These are phyloP conservation scores for Pterobdella sp. DNA, from an alignment of 2,888 invertebrate genomes.

Conservation along the genomic window DNA sequence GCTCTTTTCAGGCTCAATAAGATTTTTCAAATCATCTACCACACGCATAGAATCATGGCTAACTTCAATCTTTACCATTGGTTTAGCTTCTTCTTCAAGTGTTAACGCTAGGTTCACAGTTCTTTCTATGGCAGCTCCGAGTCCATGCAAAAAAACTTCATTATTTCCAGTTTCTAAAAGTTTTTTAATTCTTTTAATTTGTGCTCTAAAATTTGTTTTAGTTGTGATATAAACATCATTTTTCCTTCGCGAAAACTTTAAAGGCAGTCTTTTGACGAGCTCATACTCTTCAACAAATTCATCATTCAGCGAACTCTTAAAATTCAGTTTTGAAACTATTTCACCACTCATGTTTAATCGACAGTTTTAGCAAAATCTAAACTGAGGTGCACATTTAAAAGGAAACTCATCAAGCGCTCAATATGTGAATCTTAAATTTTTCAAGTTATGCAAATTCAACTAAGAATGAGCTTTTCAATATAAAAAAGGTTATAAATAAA, in stretches of 20 bases:
- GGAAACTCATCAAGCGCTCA: no score
- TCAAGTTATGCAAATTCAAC: no score
- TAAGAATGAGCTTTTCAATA: no score
- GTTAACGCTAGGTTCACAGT: background rate
- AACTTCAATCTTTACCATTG: background rate
- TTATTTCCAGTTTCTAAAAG: slow-evolving; percentile 1
- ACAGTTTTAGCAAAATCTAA: no score
- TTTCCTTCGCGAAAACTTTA: background rate
- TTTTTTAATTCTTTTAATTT: background rate
- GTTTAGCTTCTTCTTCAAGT: background rate
- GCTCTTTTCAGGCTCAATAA: background rate
- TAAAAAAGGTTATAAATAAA: no score
- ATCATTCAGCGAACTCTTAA: no score
- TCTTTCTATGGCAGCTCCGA: slow-evolving; percentile 5
- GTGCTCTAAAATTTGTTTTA: background rate
- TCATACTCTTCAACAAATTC: background rate
- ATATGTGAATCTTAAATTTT: no score
- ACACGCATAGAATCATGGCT: background rate
- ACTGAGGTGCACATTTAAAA: no score
- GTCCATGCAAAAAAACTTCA: background rate
- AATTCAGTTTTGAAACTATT: no score
- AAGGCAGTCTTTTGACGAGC: background rate
- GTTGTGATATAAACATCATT: slow-evolving; percentile 3
- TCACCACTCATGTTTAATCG: no score
- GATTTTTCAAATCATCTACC: background rate